These are phyloP conservation scores for Catharus ustulatus DNA, from an alignment of 2,797 vertebrate genomes.

Conservation along the genomic window DNA sequence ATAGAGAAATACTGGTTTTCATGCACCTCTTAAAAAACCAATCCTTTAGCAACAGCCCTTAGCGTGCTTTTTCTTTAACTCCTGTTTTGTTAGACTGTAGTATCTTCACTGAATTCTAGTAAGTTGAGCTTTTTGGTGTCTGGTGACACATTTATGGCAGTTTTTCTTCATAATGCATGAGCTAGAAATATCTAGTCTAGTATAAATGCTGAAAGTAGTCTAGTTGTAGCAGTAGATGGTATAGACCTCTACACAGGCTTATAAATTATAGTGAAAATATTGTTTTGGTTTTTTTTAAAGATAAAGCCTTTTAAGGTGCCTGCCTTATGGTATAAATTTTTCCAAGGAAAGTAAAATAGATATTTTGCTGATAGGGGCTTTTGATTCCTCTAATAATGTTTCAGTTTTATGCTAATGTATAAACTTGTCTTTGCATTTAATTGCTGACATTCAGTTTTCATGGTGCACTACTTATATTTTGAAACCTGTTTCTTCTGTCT, in stretches of 20 bases:
- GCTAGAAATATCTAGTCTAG: background rate
- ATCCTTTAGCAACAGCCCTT: background rate
- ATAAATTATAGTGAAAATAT: background rate
- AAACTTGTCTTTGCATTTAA: background rate
- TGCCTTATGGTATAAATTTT: background rate
- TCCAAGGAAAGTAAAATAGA: background rate
- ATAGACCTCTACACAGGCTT: background rate
- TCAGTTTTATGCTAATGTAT: background rate
- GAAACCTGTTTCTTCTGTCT: background rate
- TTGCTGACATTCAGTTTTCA: background rate
- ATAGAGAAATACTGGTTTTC: background rate
- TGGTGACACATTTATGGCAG: background rate
- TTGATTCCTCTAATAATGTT: background rate
- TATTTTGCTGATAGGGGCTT: background rate
- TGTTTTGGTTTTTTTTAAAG: background rate
- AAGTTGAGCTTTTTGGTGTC: background rate
- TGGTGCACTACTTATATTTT: background rate
- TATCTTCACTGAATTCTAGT: background rate
- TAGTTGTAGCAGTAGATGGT: background rate
- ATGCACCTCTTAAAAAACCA: background rate
- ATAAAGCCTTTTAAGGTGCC: background rate
- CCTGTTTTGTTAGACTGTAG: background rate
- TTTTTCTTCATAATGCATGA: background rate
- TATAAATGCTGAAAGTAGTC: background rate
- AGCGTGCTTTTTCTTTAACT: background rate